Conservation (phyloP, 1,140 invertebrate genomes). For the Lucilia cuprina region DNA sequence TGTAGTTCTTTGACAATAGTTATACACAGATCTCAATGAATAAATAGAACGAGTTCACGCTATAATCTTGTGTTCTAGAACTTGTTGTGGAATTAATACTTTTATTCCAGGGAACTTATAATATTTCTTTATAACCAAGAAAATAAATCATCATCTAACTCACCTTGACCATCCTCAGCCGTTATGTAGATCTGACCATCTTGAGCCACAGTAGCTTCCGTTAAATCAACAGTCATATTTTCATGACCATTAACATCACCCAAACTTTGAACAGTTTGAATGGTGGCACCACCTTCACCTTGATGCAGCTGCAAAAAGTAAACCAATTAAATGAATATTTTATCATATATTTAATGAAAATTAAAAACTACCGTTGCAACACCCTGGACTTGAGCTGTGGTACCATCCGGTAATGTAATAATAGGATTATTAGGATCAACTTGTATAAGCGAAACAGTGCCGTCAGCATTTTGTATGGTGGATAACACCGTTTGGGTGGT, state of each 20-base stretch:
- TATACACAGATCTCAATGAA: too few species aligned
- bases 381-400: constrained; percentile 91
- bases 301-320: constrained; percentile 73
- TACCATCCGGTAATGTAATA: constrained; percentile 94
- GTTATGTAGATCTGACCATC: constrained; percentile 95
- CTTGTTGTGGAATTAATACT: too few species aligned
- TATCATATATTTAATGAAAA: neutral
- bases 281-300: constrained; percentile 73
- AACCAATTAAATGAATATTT: neutral
- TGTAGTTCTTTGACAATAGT: too few species aligned
- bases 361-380: constrained; percentile 75
- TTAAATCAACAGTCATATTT: constrained; percentile 82
- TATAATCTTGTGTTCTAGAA: too few species aligned
- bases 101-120: too few species aligned
- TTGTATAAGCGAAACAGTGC: constrained; percentile 94
- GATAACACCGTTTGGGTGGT: constrained; percentile 90
- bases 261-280: constrained; percentile 80
- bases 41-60: too few species aligned
- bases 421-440: constrained; percentile 94
- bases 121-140: too few species aligned
- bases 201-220: constrained; percentile 85
- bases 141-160: neutral
- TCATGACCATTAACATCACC: constrained; percentile 70
- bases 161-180: constrained; percentile 92
- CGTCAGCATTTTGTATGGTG: constrained; percentile 95